These are phyloP conservation scores for Linnaemya vulpina DNA, from an alignment of 2,888 invertebrate genomes.

Conservation along the genomic window DNA sequence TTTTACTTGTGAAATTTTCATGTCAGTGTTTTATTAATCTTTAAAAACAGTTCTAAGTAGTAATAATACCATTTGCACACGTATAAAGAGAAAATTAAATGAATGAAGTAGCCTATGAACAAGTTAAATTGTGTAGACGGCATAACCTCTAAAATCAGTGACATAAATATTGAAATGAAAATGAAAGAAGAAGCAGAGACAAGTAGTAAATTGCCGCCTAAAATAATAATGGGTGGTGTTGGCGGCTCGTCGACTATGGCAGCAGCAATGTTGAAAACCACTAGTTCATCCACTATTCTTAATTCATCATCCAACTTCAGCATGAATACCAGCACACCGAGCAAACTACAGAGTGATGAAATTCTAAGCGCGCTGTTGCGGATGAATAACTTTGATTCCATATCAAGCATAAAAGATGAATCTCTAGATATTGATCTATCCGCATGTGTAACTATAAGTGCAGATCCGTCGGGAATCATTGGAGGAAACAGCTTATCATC, in stretches of 20 bases:
- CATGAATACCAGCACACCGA: constrained; percentile 43
- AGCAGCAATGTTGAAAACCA: constrained; percentile 72
- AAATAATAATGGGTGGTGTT: constrained; percentile 77
- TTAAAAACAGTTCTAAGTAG: constrained; percentile 45
- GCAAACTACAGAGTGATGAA: constrained; percentile 78
- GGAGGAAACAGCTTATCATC: constrained; percentile 81
- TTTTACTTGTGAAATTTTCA: constrained; percentile 72
- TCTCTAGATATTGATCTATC: constrained; percentile 82
- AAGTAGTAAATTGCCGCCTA: constrained; percentile 82
- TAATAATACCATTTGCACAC: constrained; percentile 25
- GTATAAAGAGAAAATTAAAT: constrained; percentile 26
- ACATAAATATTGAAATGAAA: constrained; percentile 76
- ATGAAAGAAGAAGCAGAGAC: constrained; percentile 82
- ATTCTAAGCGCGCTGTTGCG: constrained; percentile 81
- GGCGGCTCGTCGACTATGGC: constrained; percentile 68
- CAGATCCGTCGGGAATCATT: constrained; percentile 78
- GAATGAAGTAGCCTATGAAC: constrained; percentile 38
- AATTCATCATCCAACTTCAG: constrained; percentile 30
- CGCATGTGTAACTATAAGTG: constrained; percentile 81
- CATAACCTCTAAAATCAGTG: constrained; percentile 80
- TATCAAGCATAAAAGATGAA: constrained; percentile 82
- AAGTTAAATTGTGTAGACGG: constrained; percentile 77
- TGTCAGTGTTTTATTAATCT: constrained; percentile 62
- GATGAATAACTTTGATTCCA: constrained; percentile 82
- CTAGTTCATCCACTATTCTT: constrained; percentile 39